Percentiles rank a stretch among this genome's conserved stretches.
phyloP scores from a whole-genome alignment of 1,140 invertebrate species.

The Lineus longissimus region DNA sequence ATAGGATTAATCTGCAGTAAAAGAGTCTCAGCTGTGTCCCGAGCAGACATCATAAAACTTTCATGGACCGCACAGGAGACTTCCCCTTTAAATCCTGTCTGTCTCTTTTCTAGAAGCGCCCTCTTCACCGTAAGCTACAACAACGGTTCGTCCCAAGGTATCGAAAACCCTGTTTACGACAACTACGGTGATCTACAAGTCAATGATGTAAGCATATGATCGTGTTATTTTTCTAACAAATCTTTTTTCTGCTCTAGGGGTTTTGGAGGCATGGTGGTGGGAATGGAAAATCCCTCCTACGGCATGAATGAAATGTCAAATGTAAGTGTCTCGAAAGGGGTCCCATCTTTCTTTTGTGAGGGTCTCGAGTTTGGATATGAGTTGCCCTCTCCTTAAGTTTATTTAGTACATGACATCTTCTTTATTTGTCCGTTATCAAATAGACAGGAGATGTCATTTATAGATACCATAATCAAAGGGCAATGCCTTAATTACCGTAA shows the following conservation, averaged over 20 bases:
- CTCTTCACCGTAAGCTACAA: too few species aligned
- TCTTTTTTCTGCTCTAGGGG: too few species aligned
- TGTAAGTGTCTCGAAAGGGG: not conserved
- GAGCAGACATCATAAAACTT: too few species aligned
- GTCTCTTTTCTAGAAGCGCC: too few species aligned
- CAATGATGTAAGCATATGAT: not conserved
- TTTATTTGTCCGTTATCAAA: too few species aligned
- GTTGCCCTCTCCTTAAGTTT: not conserved
- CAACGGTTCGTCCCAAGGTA: not conserved
- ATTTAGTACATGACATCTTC: too few species aligned
- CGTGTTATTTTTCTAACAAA: too few species aligned
- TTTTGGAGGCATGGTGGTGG: not conserved
- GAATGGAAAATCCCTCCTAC: not conserved
- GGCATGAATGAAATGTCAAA: not conserved
- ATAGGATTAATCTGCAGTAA: not conserved
- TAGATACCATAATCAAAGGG: not conserved
- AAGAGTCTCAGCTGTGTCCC: not conserved
- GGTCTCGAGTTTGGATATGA: not conserved
- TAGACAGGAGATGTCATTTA: too few species aligned
- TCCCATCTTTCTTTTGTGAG: not conserved
- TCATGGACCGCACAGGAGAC: too few species aligned
- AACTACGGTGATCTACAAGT: not conserved
- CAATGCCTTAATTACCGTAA: not conserved
- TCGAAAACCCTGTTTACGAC: conserved; percentile 1
- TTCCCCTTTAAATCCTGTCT: not conserved